A percentile compares a stretch with the other conserved stretches of the same genome.
Evolutionary conservation across 1,140 invertebrate species (phyloP).

Genomic region (Thaumatotibia leucotreta): DNA sequence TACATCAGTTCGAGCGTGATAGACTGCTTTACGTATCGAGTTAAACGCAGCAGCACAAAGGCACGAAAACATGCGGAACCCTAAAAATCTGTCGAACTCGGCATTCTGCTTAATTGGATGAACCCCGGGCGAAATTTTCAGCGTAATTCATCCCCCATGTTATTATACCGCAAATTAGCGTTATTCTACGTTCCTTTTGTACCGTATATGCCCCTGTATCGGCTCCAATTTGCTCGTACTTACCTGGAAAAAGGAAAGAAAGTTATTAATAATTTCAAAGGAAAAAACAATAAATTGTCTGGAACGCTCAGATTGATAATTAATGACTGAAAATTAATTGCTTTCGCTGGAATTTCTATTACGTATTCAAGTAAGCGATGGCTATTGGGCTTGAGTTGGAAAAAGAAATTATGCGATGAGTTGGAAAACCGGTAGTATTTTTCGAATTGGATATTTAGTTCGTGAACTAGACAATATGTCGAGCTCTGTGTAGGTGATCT

Average conservation of each 20-base stretch:
- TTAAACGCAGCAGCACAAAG: not conserved
- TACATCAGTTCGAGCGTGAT: too few species aligned
- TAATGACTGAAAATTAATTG: conserved; percentile 39
- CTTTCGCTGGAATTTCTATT: conserved; percentile 22
- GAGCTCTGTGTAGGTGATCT: too few species aligned
- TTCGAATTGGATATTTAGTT: too few species aligned
- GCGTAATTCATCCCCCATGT: not conserved
- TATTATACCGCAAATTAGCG: not conserved
- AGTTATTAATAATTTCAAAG: not conserved
- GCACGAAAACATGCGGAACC: not conserved
- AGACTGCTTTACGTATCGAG: too few species aligned
- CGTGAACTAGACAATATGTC: too few species aligned
- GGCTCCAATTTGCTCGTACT: conserved; percentile 20
- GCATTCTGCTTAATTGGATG: conserved; percentile 5
- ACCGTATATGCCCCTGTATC: not conserved
- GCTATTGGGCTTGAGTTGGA: not conserved
- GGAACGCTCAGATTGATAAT: conserved; percentile 22
- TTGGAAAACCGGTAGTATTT: not conserved
- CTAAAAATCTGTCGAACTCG: not conserved
- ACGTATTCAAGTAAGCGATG: not conserved
- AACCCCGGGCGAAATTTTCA: not conserved
- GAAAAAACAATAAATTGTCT: not conserved
- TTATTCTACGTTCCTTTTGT: conserved; percentile 2
- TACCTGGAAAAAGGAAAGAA: conserved; percentile 29
- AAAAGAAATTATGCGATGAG: not conserved